phyloP scores from a whole-genome alignment of 2,888 invertebrate genomes.

The Cistogaster globosa region DNA sequence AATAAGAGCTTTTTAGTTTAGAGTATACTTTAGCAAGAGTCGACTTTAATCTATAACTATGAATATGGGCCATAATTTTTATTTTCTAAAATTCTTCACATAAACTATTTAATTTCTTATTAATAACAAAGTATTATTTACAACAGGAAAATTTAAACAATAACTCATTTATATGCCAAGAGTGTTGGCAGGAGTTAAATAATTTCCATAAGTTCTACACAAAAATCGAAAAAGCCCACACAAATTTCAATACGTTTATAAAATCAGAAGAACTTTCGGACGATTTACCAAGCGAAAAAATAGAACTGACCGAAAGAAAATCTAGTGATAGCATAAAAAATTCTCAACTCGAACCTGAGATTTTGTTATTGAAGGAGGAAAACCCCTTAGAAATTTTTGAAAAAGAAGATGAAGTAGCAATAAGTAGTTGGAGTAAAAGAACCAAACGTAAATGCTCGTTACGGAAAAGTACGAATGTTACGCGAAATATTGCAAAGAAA shows the following conservation, averaged over 20 bases:
- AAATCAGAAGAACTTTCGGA: constrained; percentile 69
- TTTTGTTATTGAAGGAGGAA: constrained; percentile 27
- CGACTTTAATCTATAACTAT: too few species aligned
- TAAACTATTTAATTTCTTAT: not conserved
- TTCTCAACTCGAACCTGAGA: constrained; percentile 16
- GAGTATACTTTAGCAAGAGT: too few species aligned
- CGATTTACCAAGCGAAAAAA: not conserved
- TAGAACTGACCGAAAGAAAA: not conserved
- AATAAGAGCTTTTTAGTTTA: too few species aligned
- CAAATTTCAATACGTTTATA: constrained; percentile 69
- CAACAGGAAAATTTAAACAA: constrained; percentile 34
- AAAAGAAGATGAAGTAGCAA: constrained; percentile 35
- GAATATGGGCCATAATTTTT: not conserved
- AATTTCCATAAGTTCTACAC: constrained; percentile 76
- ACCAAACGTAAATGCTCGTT: constrained; percentile 25
- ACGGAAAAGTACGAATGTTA: not conserved
- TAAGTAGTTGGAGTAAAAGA: not conserved
- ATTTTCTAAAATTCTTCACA: not conserved
- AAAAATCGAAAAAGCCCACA: constrained; percentile 74
- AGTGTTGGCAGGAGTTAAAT: constrained; percentile 64
- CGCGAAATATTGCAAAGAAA: not conserved
- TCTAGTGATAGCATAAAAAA: not conserved
- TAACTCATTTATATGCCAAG: constrained; percentile 19
- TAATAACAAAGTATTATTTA: constrained; percentile 1
- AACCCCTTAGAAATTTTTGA: constrained; percentile 47